phyloP scores from a whole-genome alignment of 2,797 vertebrate species.

The Clarias pachynema region DNA sequence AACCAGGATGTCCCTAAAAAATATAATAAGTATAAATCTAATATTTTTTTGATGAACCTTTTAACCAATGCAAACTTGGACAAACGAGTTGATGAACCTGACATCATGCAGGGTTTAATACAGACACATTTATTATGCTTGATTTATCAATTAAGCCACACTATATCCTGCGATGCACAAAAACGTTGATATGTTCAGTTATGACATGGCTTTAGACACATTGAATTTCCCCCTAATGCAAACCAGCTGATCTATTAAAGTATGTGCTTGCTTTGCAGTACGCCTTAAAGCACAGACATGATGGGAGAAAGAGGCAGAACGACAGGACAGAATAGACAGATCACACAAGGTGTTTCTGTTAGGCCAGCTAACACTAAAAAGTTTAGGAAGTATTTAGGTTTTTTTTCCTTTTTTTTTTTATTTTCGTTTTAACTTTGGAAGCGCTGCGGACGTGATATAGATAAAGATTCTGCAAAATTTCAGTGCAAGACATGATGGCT shows the following conservation, averaged over 20 bases:
- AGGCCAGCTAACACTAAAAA: slow-evolving; percentile 80
- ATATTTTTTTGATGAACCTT: slow-evolving; percentile 49
- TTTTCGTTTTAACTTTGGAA: slow-evolving; percentile 65
- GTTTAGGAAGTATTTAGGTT: slow-evolving; percentile 61
- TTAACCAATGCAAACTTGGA: slow-evolving; percentile 49
- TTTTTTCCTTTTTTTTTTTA: slow-evolving; percentile 42
- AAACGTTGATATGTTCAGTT: slow-evolving; percentile 75
- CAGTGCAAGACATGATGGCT: slow-evolving; percentile 83
- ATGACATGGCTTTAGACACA: slow-evolving; percentile 74
- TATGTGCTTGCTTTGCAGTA: slow-evolving; percentile 61
- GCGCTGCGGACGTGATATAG: slow-evolving; percentile 73
- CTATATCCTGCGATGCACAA: slow-evolving; percentile 52
- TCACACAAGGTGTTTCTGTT: slow-evolving; percentile 64
- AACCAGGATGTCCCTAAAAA: slow-evolving; percentile 41
- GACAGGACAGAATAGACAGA: slow-evolving; percentile 43
- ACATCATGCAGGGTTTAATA: slow-evolving; percentile 54
- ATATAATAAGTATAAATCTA: slow-evolving; percentile 22
- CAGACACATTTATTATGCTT: slow-evolving; percentile 65
- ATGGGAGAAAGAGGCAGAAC: slow-evolving; percentile 57
- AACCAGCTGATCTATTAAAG: slow-evolving; percentile 67
- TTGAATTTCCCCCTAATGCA: slow-evolving; percentile 65
- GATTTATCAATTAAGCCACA: slow-evolving; percentile 61
- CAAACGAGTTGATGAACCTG: slow-evolving; percentile 59
- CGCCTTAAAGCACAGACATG: slow-evolving; percentile 52
- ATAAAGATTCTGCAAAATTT: slow-evolving; percentile 67